Base-by-base conservation (phyloP, 2,888 invertebrate species). In the Endotricha flammealis region DNA sequence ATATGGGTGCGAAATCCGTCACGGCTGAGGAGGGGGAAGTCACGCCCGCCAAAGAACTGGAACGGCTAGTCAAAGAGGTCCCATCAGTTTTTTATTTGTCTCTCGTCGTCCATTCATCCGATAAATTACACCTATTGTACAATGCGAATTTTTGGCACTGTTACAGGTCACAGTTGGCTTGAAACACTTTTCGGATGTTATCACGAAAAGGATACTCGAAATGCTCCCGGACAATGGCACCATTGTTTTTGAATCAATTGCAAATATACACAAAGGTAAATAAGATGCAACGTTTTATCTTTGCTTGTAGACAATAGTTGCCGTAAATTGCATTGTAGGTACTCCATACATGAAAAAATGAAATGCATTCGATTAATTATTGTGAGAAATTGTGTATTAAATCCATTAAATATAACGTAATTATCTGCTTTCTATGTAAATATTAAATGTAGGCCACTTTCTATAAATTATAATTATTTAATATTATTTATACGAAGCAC, bases 211-310 rank as follows among this genome's bases (percentile, higher is more conserved):
- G 76, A 97, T 95, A 78, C 88, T 96, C 63, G 96, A 97, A 87
- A 95, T 97, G 90, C 87, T 98, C 56, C 95, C 97, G 2, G 97
- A 96, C 46, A 96, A 97, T 77, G 96, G 96, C 45, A 96, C 96
- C 32, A 93, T 97, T 60, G 95, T 97, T 46, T 89, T 98, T 70
- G 97, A 98, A 78, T 95, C 94, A 37, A 94, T 97, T 52, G 94
- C 95, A 67, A 92, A 93, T 67, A 95, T 96, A 77, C 94, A 95
- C 78, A 91, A 92, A 80, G 89, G 89, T 89, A 72, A 59, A 36
- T 41, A 29, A 17, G 16, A 14, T 32, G 12, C 7, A 14, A 11
- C 16, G 9, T 25, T 27, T 25, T 30, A 20, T n/a, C n/a, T n/a
- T n/a, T n/a, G n/a, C n/a, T n/a, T n/a, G n/a, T n/a, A n/a, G n/a